These are phyloP conservation scores for Arion vulgaris DNA, from an alignment of 1,140 invertebrate species.

Conservation along the genomic window DNA sequence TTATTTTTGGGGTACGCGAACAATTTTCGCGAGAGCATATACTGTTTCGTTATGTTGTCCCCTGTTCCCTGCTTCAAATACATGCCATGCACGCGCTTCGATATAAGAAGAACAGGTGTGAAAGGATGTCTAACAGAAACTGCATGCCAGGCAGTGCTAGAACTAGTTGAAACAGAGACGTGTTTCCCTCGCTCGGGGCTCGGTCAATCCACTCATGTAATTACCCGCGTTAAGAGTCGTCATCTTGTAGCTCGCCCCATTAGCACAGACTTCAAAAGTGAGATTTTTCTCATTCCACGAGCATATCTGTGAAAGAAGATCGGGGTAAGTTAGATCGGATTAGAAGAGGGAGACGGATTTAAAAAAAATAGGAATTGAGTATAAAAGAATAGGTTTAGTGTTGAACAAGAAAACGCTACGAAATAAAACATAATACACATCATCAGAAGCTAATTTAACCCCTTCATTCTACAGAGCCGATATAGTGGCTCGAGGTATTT, in stretches of 20 bases:
- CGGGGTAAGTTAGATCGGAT: not conserved
- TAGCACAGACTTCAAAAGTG: slow-evolving; percentile 10
- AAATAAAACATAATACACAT: too few species aligned
- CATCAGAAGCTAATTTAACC: too few species aligned
- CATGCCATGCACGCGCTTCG: not conserved
- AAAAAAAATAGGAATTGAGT: too few species aligned
- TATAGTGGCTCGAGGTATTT: too few species aligned
- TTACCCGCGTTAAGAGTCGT: not conserved
- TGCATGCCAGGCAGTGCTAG: not conserved
- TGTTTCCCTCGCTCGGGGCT: not conserved
- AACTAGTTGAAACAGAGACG: not conserved
- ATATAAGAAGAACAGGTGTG: not conserved
- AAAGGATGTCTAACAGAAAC: not conserved
- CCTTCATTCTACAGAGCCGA: too few species aligned
- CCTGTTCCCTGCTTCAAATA: not conserved
- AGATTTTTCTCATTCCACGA: slow-evolving; percentile 10
- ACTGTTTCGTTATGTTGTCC: too few species aligned
- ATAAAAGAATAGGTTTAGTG: too few species aligned
- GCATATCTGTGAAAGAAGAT: not conserved
- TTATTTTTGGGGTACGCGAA: too few species aligned
- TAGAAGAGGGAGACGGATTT: not conserved
- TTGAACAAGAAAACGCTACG: too few species aligned
- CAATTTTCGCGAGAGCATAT: too few species aligned
- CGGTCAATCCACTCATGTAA: slow-evolving; percentile 7
- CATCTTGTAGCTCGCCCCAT: not conserved